These are phyloP conservation scores for Heliconius aoede DNA, from an alignment of 2,888 invertebrate species.

Conservation along the genomic window DNA sequence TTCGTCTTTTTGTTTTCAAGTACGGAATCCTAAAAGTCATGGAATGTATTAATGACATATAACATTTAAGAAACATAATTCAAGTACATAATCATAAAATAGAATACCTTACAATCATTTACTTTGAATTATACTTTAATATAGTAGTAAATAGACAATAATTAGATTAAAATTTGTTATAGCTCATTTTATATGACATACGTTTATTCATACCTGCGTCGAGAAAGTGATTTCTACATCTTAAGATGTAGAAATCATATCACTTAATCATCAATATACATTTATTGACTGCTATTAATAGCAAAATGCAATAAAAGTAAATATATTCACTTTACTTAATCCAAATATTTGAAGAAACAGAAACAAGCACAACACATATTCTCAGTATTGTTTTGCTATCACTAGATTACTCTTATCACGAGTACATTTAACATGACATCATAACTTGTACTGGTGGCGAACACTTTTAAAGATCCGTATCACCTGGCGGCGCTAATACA, in stretches of 20 bases:
- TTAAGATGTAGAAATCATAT: no score
- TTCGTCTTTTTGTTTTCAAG: not conserved
- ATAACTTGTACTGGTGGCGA: constrained; percentile 21
- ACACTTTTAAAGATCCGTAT: constrained; percentile 38
- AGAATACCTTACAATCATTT: not conserved
- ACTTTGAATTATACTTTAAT: not conserved
- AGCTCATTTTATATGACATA: not conserved
- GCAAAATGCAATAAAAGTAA: not conserved
- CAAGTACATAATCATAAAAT: no score
- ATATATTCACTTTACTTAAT: constrained; percentile 4
- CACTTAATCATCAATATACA: no score
- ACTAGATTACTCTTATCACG: constrained; percentile 45
- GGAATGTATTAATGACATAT: not conserved
- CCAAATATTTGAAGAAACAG: constrained; percentile 3
- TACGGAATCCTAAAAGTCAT: not conserved
- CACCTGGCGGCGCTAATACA: constrained; percentile 42
- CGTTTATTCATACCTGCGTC: not conserved
- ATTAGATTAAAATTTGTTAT: not conserved
- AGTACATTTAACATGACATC: constrained; percentile 48
- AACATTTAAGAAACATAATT: not conserved
- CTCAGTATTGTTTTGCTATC: constrained; percentile 42
- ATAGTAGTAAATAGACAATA: no score
- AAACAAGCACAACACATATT: constrained; percentile 18
- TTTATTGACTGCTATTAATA: no score
- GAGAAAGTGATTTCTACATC: not conserved